Conservation (phyloP, 1,140 invertebrate genomes). For the Vanessa tameamea region DNA sequence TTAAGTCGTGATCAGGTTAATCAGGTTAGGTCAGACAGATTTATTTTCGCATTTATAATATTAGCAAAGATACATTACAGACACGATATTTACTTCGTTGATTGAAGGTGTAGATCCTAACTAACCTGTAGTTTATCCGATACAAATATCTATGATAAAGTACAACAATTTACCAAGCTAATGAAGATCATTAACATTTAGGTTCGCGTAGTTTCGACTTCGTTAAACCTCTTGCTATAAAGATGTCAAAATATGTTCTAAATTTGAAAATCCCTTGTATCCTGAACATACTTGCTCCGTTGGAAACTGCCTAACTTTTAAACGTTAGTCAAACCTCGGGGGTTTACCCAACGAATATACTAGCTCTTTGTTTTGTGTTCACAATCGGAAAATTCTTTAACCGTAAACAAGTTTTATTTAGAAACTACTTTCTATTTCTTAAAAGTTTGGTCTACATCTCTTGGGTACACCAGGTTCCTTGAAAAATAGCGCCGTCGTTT, state of each 20-base stretch:
- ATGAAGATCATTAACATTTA: too few species aligned
- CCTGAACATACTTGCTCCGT: not conserved
- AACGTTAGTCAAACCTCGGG: slow-evolving; percentile 4
- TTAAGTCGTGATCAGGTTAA: too few species aligned
- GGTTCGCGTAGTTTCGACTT: too few species aligned
- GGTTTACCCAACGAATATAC: slow-evolving; percentile 1
- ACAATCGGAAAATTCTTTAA: slow-evolving; percentile 8
- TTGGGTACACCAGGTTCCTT: not conserved
- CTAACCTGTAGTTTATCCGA: too few species aligned
- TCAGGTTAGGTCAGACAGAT: too few species aligned
- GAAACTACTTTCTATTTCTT: not conserved
- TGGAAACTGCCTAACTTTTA: slow-evolving; percentile 2
- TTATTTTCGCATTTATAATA: too few species aligned
- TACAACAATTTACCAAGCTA: too few species aligned
- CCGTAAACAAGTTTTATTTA: slow-evolving; percentile 9
- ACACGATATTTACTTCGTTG: too few species aligned
- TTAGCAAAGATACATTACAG: too few species aligned
- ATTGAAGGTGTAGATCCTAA: too few species aligned
- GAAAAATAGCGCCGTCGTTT: slow-evolving; percentile 4
- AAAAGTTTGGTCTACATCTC: not conserved
- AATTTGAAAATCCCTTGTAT: not conserved
- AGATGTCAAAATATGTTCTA: not conserved
- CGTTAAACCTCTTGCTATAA: too few species aligned
- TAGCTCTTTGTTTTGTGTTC: slow-evolving; percentile 3
- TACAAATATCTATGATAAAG: too few species aligned